phyloP scores from a whole-genome alignment of 2,113 vertebrate species.

The Trichomycterus rosablanca region DNA sequence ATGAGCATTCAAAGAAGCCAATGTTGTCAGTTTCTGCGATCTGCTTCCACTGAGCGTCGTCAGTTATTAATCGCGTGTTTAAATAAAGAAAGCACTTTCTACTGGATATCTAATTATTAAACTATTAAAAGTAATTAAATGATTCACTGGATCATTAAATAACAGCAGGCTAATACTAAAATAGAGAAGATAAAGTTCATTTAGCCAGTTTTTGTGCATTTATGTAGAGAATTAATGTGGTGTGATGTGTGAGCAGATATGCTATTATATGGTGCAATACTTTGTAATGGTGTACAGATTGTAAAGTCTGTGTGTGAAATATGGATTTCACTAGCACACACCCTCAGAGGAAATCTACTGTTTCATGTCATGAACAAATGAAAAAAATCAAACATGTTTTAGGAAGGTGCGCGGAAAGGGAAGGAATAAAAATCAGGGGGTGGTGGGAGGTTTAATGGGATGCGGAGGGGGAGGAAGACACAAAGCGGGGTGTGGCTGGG shows the following conservation, averaged over 20 bases:
- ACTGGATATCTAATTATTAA: no score
- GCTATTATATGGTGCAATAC: background rate
- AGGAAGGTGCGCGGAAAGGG: background rate
- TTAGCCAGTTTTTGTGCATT: background rate
- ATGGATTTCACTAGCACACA: background rate
- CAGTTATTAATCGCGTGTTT: background rate
- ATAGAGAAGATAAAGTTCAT: background rate
- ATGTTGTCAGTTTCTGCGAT: background rate
- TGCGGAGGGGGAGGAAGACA: background rate
- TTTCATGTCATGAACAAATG: constrained; percentile 3
- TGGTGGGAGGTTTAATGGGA: constrained; percentile 5
- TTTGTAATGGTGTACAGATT: background rate
- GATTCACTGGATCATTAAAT: no score
- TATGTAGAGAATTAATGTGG: background rate
- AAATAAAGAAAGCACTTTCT: background rate
- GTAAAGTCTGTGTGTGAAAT: background rate
- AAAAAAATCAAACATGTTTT: constrained; percentile 12
- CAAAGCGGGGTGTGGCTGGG: background rate
- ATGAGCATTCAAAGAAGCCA: background rate
- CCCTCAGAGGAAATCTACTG: background rate
- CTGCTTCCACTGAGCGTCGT: background rate
- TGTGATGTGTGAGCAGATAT: background rate
- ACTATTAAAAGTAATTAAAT: no score
- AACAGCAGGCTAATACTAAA: no score
- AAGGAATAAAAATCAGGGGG: constrained; percentile 4